These are phyloP conservation scores for Drosophila bifasciata DNA, from an alignment of 1,140 invertebrate genomes.

Conservation along the genomic window DNA sequence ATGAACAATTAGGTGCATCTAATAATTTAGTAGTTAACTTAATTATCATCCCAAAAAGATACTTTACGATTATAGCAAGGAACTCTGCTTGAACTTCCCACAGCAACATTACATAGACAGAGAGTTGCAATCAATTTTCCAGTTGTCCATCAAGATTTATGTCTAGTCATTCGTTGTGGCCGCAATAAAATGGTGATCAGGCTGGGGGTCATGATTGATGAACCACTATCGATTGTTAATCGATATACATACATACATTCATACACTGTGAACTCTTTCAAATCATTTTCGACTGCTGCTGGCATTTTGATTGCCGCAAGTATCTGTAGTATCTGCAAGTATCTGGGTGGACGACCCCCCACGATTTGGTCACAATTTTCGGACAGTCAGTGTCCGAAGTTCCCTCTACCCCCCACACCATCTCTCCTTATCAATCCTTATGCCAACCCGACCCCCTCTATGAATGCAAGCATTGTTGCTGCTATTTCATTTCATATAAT, in stretches of 20 bases:
- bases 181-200: slow-evolving; percentile 29
- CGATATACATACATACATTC: slow-evolving; percentile 2
- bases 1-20: too few relatives aligned
- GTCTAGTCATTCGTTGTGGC: slow-evolving; percentile 30
- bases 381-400: too few relatives aligned
- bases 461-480: slow-evolving; percentile 11
- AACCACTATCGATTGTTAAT: slow-evolving; percentile 31
- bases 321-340: too few relatives aligned
- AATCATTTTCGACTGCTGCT: slow-evolving; percentile 29
- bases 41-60: too few relatives aligned
- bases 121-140: background rate
- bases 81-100: too few relatives aligned
- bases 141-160: slow-evolving; percentile 5
- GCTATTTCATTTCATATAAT: slow-evolving; percentile 43
- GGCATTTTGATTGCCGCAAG: slow-evolving; percentile 34
- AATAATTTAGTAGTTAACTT: too few relatives aligned
- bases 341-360: too few relatives aligned
- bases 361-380: too few relatives aligned
- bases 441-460: background rate
- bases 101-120: slow-evolving; percentile 25
- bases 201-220: slow-evolving; percentile 29
- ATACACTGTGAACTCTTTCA: background rate
- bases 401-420: too few relatives aligned
- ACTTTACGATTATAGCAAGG: too few relatives aligned
- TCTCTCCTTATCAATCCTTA: too few relatives aligned